A percentile compares a stretch with the other conserved stretches of the same genome.
These are phyloP conservation scores for Cetoscarus ocellatus DNA, from an alignment of 2,797 vertebrate genomes.

Conservation along the genomic window DNA sequence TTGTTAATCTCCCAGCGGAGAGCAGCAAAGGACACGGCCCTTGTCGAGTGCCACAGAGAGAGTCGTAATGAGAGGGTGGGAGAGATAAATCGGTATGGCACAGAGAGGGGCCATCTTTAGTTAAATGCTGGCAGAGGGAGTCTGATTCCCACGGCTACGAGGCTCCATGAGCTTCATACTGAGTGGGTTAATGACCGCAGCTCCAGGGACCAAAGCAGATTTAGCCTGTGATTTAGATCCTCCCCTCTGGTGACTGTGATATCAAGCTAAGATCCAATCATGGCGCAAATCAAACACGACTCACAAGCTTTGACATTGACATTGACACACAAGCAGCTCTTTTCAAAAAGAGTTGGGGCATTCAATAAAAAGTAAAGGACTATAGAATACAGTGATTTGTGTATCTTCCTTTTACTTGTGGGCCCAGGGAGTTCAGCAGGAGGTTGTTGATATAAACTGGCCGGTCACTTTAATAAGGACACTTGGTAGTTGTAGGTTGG, in stretches of 20 bases:
- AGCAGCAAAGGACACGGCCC: slow-evolving; percentile 13
- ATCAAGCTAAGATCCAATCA: not conserved
- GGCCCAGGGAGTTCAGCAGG: no score
- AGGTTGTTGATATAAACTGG: no score
- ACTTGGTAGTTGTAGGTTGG: no score
- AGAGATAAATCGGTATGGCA: slow-evolving; percentile 35
- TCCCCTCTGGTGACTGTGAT: slow-evolving; percentile 9
- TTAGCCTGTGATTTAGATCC: slow-evolving; percentile 19
- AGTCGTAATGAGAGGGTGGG: slow-evolving; percentile 29
- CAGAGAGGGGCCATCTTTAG: slow-evolving; percentile 34
- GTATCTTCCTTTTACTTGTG: no score
- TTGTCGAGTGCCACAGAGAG: slow-evolving; percentile 12
- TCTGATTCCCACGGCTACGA: slow-evolving; percentile 20
- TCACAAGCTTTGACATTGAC: not conserved
- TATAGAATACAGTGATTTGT: no score
- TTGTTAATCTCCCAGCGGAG: slow-evolving; percentile 38
- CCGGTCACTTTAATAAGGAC: no score
- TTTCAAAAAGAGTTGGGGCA: no score
- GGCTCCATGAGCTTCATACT: slow-evolving; percentile 32
- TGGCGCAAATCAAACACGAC: not conserved
- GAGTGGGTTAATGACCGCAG: slow-evolving; percentile 39
- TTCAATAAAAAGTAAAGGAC: no score
- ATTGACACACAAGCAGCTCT: no score
- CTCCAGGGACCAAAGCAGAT: not conserved
- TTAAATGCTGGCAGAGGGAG: slow-evolving; percentile 38